Evolutionary conservation across 2,113 vertebrate genomes (phyloP).

Genomic region (Picathartes gymnocephalus): DNA sequence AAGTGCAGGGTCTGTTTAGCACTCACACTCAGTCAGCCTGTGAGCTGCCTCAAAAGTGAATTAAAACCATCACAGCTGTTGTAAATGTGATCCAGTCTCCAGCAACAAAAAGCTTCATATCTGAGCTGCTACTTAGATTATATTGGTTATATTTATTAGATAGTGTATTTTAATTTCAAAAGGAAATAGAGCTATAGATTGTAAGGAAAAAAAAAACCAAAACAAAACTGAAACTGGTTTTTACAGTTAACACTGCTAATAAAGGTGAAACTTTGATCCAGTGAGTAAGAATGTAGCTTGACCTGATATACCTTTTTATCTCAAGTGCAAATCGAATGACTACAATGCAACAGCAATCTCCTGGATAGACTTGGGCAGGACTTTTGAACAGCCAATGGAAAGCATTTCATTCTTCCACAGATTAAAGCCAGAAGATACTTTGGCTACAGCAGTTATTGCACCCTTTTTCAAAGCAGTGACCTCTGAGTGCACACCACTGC

Average conservation of each 20-base stretch:
- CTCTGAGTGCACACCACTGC: background rate
- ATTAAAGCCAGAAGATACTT: background rate
- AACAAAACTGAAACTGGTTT: background rate
- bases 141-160: background rate
- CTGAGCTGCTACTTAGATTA: background rate
- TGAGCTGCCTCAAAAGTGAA: background rate
- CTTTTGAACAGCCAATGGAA: background rate
- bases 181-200: background rate
- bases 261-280: background rate
- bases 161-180: background rate
- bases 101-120: background rate
- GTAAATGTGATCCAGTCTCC: background rate
- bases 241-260: background rate
- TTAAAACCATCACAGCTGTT: background rate
- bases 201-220: background rate
- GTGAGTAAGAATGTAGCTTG: background rate
- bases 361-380: background rate
- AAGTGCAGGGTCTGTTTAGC: background rate
- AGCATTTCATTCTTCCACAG: background rate
- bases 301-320: background rate
- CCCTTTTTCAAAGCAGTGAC: background rate
- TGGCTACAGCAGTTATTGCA: background rate
- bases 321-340: background rate
- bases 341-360: background rate
- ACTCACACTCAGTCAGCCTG: background rate